Evolutionary conservation across 2,113 vertebrate genomes (phyloP).

Genomic region (Phrynocephalus versicolor): DNA sequence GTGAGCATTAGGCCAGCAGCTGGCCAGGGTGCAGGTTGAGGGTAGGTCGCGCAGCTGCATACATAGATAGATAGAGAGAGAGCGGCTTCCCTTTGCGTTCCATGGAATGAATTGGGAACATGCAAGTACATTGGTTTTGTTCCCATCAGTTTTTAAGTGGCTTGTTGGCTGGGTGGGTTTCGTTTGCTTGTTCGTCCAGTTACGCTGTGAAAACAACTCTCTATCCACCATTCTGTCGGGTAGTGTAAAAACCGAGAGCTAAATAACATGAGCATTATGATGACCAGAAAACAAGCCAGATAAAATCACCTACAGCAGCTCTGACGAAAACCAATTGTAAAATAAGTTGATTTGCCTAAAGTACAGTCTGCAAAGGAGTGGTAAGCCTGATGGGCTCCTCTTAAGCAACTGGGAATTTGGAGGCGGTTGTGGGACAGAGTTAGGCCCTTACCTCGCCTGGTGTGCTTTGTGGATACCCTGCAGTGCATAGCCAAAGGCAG

Average conservation of each 20-base stretch:
- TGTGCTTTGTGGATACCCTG: too few species aligned
- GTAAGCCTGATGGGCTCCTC: not conserved
- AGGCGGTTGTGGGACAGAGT: not conserved
- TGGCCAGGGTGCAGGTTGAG: not conserved
- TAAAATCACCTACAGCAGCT: not conserved
- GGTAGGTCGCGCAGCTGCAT: too few species aligned
- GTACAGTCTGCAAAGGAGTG: not conserved
- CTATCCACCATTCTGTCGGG: not conserved
- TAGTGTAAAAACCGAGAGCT: not conserved
- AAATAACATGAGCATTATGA: not conserved
- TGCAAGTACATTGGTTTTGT: not conserved
- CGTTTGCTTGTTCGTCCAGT: not conserved
- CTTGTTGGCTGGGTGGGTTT: not conserved
- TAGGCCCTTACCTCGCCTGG: not conserved
- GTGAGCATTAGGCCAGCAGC: constrained; percentile 60
- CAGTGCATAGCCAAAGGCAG: not conserved
- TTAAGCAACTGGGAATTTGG: not conserved
- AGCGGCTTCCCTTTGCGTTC: too few species aligned
- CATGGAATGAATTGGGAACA: not conserved
- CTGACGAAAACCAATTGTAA: not conserved
- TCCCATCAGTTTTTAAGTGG: not conserved
- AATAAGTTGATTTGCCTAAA: not conserved
- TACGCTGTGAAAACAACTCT: not conserved
- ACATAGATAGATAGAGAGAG: too few species aligned
- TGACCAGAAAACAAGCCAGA: not conserved